phyloP scores from a whole-genome alignment of 1,140 invertebrate genomes.

The Euura lappo region DNA sequence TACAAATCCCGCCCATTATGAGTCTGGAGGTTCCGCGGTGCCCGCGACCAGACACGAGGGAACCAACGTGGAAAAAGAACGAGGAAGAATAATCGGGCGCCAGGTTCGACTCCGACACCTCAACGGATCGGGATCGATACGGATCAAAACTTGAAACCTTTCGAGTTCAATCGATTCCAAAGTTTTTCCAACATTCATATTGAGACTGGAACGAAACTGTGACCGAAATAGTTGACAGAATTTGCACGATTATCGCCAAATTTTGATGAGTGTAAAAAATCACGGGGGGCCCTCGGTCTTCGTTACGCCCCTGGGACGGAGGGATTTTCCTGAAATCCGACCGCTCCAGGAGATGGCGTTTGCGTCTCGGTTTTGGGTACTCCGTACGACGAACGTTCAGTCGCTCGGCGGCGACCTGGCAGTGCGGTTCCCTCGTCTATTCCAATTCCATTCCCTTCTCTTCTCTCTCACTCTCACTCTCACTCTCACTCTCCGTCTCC shows the following conservation, averaged over 20 bases:
- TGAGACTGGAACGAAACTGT: too few relatives aligned
- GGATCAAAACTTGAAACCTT: too few relatives aligned
- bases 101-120: too few relatives aligned
- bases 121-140: too few relatives aligned
- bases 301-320: conserved; percentile 20
- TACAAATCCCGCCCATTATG: background rate
- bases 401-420: conserved; percentile 37
- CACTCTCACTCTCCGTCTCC: background rate
- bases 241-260: too few relatives aligned
- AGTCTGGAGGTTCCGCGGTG: background rate
- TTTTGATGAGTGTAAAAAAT: too few relatives aligned
- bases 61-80: background rate
- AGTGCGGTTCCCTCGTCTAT: background rate
- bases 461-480: background rate
- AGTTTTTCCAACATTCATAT: too few relatives aligned
- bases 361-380: conserved; percentile 29
- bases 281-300: too few relatives aligned
- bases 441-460: background rate
- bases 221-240: too few relatives aligned
- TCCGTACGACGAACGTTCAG: conserved; percentile 24
- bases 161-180: too few relatives aligned
- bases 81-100: too few relatives aligned
- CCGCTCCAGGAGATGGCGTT: conserved; percentile 39
- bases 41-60: background rate
- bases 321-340: conserved; percentile 3